phyloP scores from a whole-genome alignment of 2,888 invertebrate species.

The Agrochola litura region DNA sequence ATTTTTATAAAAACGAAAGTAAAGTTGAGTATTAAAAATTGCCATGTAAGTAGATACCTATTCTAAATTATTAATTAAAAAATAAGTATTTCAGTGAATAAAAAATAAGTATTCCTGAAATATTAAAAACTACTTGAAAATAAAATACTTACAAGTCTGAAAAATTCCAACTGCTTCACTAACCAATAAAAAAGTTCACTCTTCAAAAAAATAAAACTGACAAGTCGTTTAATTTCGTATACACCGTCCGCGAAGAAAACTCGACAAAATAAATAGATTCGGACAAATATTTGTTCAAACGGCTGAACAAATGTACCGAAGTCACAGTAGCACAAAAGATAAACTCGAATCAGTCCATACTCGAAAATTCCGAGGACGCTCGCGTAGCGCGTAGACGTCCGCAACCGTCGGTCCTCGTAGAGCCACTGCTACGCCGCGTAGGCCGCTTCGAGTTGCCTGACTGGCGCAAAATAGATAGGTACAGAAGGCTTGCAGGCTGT shows the following conservation, averaged over 20 bases:
- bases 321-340: constrained; percentile 55
- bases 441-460: constrained; percentile 57
- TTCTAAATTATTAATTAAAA: background rate
- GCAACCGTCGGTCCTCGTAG: constrained; percentile 75
- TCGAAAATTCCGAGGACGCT: constrained; percentile 49
- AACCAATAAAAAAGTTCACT: constrained; percentile 70
- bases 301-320: constrained; percentile 46
- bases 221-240: constrained; percentile 44
- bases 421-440: constrained; percentile 74
- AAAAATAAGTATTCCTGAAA: background rate
- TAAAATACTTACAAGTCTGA: constrained; percentile 54
- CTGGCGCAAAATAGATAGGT: background rate
- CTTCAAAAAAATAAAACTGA: constrained; percentile 55
- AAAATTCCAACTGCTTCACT: constrained; percentile 45
- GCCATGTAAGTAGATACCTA: background rate
- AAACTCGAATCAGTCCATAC: constrained; percentile 53
- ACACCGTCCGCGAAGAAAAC: constrained; percentile 34
- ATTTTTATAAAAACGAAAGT: background rate
- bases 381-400: constrained; percentile 74
- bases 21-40: background rate
- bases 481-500: constrained; percentile 38
- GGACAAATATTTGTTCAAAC: constrained; percentile 44
- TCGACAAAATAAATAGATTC: constrained; percentile 46
- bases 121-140: background rate
- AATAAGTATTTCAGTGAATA: background rate